Evolutionary conservation across 2,888 invertebrate species (phyloP).

Genomic region (Lobophora halterata): DNA sequence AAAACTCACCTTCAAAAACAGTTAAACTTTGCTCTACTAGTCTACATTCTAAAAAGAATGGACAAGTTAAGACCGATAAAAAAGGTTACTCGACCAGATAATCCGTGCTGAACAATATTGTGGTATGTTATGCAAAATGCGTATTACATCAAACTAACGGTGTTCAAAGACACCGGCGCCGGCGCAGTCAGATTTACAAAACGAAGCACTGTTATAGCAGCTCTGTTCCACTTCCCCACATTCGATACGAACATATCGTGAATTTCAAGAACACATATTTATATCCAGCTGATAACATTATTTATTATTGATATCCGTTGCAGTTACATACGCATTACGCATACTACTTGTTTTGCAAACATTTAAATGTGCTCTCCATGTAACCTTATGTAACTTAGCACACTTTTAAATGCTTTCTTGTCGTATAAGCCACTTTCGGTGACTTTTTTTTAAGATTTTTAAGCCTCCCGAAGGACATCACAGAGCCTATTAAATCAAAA

Average conservation of each 20-base stretch:
- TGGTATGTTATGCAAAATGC: slow-evolving; percentile 31
- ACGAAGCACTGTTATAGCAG: slow-evolving; percentile 41
- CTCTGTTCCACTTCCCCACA: slow-evolving; percentile 45
- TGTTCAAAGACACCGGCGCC: slow-evolving; percentile 32
- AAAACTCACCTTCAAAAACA: too few species aligned
- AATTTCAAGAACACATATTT: slow-evolving; percentile 31
- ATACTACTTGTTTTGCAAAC: slow-evolving; percentile 7
- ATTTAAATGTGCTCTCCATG: too few species aligned
- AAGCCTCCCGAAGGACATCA: too few species aligned
- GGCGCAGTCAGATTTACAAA: slow-evolving; percentile 39
- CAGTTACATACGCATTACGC: too few species aligned
- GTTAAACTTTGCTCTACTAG: too few species aligned
- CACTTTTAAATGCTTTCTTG: too few species aligned
- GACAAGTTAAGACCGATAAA: too few species aligned
- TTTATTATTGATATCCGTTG: slow-evolving; percentile 1
- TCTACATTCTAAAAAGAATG: too few species aligned
- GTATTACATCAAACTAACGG: slow-evolving; percentile 39
- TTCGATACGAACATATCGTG: slow-evolving; percentile 17
- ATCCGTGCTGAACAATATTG: slow-evolving; percentile 5
- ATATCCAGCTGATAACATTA: slow-evolving; percentile 15
- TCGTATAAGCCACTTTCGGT: too few species aligned
- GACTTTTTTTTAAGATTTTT: too few species aligned
- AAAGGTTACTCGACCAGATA: slow-evolving; percentile 5
- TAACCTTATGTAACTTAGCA: too few species aligned
- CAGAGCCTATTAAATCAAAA: too few species aligned